phyloP scores from a whole-genome alignment of 1,140 invertebrate genomes.

The Drosophila melanogaster region Release_6_plus_ISO1_MT NT_033777.3:16618001-16618500 shows the following conservation, averaged over 20 bases:
- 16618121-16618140: conserved; percentile 90
- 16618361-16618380: conserved; percentile 88
- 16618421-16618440: conserved; percentile 94
- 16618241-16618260: neutral
- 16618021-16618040: conserved; percentile 49
- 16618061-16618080: neutral
- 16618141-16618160: conserved; percentile 89
- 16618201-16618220: conserved; percentile 87
- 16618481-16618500: conserved; percentile 86
- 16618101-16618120: conserved; percentile 90
- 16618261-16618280: conserved; percentile 15
- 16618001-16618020: conserved; percentile 53
- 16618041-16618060: conserved; percentile 57
- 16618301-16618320: conserved; percentile 20
- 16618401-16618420: conserved; percentile 91
- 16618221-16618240: conserved; percentile 22
- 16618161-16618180: conserved; percentile 91
- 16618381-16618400: conserved; percentile 63
- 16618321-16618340: conserved; percentile 85
- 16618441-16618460: conserved; percentile 89
- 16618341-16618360: conserved; percentile 86
- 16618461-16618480: conserved; percentile 87
- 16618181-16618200: conserved; percentile 87
- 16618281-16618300: conserved; percentile 18
- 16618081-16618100: neutral